phyloP scores from a whole-genome alignment of 2,888 invertebrate genomes.

The Petrolisthes cinctipes region DNA sequence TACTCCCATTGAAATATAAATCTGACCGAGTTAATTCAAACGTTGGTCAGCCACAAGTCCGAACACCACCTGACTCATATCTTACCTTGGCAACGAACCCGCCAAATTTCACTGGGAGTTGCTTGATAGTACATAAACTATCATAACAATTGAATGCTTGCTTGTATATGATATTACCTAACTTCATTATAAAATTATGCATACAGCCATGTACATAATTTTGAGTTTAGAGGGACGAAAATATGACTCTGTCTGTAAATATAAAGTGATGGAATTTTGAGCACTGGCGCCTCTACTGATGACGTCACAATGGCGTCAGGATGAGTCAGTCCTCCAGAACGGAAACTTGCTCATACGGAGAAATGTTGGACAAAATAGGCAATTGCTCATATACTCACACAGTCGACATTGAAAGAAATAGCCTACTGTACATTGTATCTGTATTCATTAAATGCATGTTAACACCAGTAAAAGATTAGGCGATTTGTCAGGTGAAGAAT shows the following conservation, averaged over 20 bases:
- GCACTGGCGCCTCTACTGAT: background rate
- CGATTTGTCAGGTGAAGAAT: too few relatives aligned
- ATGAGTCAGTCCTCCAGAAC: slow-evolving; percentile 32
- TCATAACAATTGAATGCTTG: background rate
- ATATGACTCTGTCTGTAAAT: background rate
- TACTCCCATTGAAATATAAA: background rate
- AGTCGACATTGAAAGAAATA: background rate
- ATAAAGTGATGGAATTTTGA: background rate
- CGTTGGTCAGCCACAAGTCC: background rate
- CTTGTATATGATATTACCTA: too few relatives aligned
- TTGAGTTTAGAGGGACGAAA: too few relatives aligned
- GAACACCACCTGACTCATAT: slow-evolving; percentile 24
- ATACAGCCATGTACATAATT: too few relatives aligned
- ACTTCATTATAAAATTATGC: too few relatives aligned
- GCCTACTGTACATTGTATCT: too few relatives aligned
- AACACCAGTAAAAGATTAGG: too few relatives aligned
- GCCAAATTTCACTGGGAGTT: background rate
- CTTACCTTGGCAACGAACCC: slow-evolving; percentile 31
- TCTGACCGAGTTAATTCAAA: background rate
- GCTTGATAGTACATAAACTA: background rate
- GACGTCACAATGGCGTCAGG: slow-evolving; percentile 30
- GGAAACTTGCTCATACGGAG: slow-evolving; percentile 29
- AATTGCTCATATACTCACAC: slow-evolving; percentile 3
- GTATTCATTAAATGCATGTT: too few relatives aligned
- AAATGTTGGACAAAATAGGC: slow-evolving; percentile 19